phyloP scores from a whole-genome alignment of 2,797 vertebrate genomes.

The Hippocampus kuda region DNA sequence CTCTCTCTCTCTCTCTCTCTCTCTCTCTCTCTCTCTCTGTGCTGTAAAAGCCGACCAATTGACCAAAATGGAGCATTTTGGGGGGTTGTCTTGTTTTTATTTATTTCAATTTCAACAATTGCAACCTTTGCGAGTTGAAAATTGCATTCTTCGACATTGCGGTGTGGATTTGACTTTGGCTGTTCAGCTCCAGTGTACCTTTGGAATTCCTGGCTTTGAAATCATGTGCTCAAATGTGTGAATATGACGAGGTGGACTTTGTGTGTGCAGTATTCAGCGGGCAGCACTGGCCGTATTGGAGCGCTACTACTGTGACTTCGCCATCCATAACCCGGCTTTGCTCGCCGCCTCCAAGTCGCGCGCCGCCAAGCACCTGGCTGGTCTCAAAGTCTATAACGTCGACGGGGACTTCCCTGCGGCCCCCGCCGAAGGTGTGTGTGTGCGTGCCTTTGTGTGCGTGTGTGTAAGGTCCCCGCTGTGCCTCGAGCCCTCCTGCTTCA shows the following conservation, averaged over 20 bases:
- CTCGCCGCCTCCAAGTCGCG: slow-evolving; percentile 77
- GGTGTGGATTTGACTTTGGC: too few species aligned
- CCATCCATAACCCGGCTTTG: slow-evolving; percentile 78
- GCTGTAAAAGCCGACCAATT: too few species aligned
- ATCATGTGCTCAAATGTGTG: not conserved
- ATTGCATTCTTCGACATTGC: too few species aligned
- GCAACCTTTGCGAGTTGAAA: not conserved
- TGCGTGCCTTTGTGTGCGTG: not conserved
- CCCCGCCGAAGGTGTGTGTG: slow-evolving; percentile 52
- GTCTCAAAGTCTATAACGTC: slow-evolving; percentile 84
- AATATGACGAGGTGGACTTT: not conserved
- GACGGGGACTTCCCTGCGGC: slow-evolving; percentile 75
- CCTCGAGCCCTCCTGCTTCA: not conserved
- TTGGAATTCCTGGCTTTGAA: not conserved
- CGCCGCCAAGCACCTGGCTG: slow-evolving; percentile 78
- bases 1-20: too few species aligned
- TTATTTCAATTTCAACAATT: too few species aligned
- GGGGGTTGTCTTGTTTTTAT: too few species aligned
- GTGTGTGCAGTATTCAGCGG: slow-evolving; percentile 70
- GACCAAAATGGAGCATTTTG: too few species aligned
- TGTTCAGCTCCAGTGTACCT: not conserved
- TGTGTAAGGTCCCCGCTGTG: not conserved
- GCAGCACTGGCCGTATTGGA: slow-evolving; percentile 81
- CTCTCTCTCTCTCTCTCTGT: too few species aligned
- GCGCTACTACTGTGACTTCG: slow-evolving; percentile 85